phyloP scores from a whole-genome alignment of 2,113 vertebrate genomes.

The Semicossyphus pulcher region DNA sequence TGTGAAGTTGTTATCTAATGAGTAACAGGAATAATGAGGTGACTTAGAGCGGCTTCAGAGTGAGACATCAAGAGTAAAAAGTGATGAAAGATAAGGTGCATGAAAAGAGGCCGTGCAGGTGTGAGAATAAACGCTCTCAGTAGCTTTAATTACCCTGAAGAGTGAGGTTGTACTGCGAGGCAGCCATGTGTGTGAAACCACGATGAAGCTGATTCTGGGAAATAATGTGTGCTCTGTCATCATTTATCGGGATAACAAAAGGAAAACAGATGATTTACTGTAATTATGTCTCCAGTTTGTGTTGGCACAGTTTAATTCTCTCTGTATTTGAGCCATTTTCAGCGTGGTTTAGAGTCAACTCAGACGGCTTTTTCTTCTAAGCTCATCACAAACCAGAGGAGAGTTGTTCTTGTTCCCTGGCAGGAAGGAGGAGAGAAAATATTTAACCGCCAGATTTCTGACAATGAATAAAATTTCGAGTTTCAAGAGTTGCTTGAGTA shows the following conservation, averaged over 20 bases:
- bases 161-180: neutral
- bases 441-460: slow-evolving; percentile 26
- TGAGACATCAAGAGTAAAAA: neutral
- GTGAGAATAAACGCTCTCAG: slow-evolving; percentile 25
- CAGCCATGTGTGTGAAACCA: neutral
- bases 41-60: neutral
- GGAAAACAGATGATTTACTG: too few species aligned
- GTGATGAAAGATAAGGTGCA: slow-evolving; percentile 19
- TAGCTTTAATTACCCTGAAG: slow-evolving; percentile 9
- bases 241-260: too few species aligned
- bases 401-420: slow-evolving; percentile 11
- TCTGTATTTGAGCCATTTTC: neutral
- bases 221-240: too few species aligned
- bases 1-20: slow-evolving; percentile 53
- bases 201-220: too few species aligned
- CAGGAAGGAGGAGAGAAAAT: slow-evolving; percentile 8
- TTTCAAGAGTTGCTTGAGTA: slow-evolving; percentile 27
- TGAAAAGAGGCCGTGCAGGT: slow-evolving; percentile 22
- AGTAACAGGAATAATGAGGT: slow-evolving; percentile 7
- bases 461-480: slow-evolving; percentile 11
- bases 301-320: neutral
- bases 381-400: slow-evolving; percentile 7
- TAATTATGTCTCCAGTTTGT: too few species aligned
- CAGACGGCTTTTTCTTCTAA: slow-evolving; percentile 1
- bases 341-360: slow-evolving; percentile 3